Evolutionary conservation across 23 tunicate species (phyloP), one percentile per base, ranked within the genome.

Genomic region (Halocynthia roretzi): DNA sequence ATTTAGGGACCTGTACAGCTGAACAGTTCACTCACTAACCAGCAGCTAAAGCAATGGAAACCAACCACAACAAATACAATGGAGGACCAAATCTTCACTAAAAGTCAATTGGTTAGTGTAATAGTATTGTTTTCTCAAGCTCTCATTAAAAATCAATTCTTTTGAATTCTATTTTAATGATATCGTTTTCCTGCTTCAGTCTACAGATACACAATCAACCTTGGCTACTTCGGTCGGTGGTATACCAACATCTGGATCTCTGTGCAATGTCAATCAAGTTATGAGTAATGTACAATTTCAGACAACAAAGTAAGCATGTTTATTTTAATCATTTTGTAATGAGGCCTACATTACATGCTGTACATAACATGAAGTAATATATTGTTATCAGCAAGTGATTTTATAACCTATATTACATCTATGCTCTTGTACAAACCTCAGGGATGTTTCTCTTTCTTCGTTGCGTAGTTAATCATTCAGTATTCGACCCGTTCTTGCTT

Each of bases 251-350:
- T 55, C 66, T 31, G 44, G 67, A 56, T 56, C 83, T 6, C 83
- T 76, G 6, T 68, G 76, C 22, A 80, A 64, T 68, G 75, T 80
- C 53, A 80, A 70, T 55, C 73, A 80, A 48, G 14, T 80, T 63
- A 50, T 80, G 60, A 50, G 69, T 21, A 80, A 80, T 44, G 73
- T 80, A 8, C 60, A 76, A 8, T 56, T 68, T 22, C 83, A 80
- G 52, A 51, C 83, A 15, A 65, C 83, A 7, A 80, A 63, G 83
- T 80, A 51, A n/a, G 80, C 22, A 52, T 75, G 60, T 20, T 76
- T 76, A 2, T 18, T 17, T 17, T 67, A 15, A 19, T 11, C 22
- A 67, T 15, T 15, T 67, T 67, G 71, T n/a, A 17, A 2, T 67
- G 19, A 11, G 21, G n/a, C 18, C n/a, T 58, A 67, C 71, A 12